Conservation (phyloP, 2,888 invertebrate genomes). For the Acheta domesticus region DNA sequence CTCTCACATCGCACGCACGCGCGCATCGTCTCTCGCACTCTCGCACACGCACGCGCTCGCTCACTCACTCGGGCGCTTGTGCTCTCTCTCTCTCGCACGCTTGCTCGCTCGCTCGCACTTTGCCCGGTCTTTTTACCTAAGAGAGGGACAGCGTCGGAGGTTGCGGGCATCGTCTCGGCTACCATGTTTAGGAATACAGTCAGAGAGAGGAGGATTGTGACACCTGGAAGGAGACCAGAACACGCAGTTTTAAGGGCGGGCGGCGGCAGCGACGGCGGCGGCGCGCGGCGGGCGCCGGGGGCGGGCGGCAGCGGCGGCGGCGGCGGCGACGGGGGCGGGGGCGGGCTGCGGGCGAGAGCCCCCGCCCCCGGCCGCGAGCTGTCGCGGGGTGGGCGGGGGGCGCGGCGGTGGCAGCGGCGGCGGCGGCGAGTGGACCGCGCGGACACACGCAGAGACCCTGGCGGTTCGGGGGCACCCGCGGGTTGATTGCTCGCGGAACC, state of each 20-base stretch:
- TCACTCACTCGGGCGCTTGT: not conserved
- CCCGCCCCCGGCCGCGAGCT: constrained; percentile 23
- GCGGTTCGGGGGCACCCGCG: not conserved
- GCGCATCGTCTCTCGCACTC: not conserved
- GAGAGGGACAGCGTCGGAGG: constrained; percentile 88
- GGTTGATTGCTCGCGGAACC: not conserved
- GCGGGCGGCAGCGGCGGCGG: not conserved
- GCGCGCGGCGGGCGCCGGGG: not conserved
- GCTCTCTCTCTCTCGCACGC: not conserved
- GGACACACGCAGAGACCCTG: not conserved
- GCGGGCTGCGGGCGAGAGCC: not conserved
- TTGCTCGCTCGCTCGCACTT: not conserved
- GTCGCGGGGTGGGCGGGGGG: not conserved
- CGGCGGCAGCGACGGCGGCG: constrained; percentile 33
- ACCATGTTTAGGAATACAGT: constrained; percentile 98
- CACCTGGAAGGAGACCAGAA: constrained; percentile 61
- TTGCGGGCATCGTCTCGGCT: constrained; percentile 97
- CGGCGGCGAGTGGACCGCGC: not conserved
- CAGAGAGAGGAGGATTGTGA: constrained; percentile 94
- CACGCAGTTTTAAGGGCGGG: constrained; percentile 34
- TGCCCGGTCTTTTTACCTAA: constrained; percentile 58
- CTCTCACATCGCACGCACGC: not conserved
- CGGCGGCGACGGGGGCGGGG: constrained; percentile 8
- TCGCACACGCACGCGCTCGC: not conserved
- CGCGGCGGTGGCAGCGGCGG: not conserved